Base-by-base conservation (phyloP, 2,113 vertebrate genomes). In the Corapipo altera region DNA sequence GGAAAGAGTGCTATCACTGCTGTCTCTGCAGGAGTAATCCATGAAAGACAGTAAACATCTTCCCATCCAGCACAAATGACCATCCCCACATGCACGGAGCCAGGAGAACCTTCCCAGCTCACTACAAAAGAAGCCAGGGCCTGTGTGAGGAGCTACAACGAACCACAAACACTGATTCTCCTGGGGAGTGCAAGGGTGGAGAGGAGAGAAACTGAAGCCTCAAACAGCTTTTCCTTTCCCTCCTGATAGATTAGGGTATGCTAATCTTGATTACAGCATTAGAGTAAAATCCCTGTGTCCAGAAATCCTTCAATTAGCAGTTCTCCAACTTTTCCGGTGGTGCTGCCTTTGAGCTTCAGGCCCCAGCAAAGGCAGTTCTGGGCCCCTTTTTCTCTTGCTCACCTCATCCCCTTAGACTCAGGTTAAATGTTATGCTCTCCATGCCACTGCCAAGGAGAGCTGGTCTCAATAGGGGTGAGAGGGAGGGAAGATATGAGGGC, bases 61-160 rank as follows among this genome's bases (percentile, higher is more conserved):
- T 59, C 46, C 74, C 30, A 18, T 33, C 58, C 8, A 3, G 26
- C 0, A 1, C 43, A 66, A 71, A 33, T 51, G 51, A 37, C 51
- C 20, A 0, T 80, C 59, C 66, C 15, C 9, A 3, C 1, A 0
- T 55, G n/a, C 23, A 48, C 2, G 0, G n/a, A 70, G 64, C 22
- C n/a, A 19, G 55, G 59, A 51, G 55, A 58, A 67, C 35, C 17
- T 80, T 62, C 46, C 64, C 18, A 57, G 54, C 28, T 67, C 17
- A 1, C 78, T 37, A 23, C 17, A 72, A 43, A 67, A 43, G 35
- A 72, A 54, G 30, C 5, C 9, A 33, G 27, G 32, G 19, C 9
- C 21, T 3, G 12, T 30, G 12, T 20, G 27, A 78, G 11, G 66
- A 82, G 33, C 33, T 66, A 62, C 32, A 59, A 74, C 9, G 54